Evolutionary conservation across 2,888 invertebrate genomes (phyloP).

Genomic region (Standfussiana lucernea): DNA sequence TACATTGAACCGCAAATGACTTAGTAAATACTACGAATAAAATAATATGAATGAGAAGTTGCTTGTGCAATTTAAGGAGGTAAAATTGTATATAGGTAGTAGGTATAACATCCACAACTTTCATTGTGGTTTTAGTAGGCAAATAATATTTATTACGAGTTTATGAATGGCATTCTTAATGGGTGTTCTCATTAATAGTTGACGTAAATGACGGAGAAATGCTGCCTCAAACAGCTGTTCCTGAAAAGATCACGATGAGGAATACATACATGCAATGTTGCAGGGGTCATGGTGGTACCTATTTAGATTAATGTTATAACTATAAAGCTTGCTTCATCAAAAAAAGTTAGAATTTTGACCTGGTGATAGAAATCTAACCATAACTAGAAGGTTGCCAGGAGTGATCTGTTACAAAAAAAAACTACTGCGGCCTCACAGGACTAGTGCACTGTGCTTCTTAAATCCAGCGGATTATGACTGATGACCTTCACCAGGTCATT

Average conservation of each 20-base stretch:
- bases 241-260: neutral
- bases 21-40: slow-evolving; percentile 41
- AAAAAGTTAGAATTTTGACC: too few relatives aligned
- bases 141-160: slow-evolving; percentile 7
- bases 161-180: slow-evolving; percentile 18
- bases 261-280: neutral
- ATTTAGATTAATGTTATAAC: neutral
- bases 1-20: slow-evolving; percentile 18
- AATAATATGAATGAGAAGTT: slow-evolving; percentile 20
- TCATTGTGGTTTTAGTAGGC: slow-evolving; percentile 1
- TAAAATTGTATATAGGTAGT: neutral
- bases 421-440: too few relatives aligned
- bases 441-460: too few relatives aligned
- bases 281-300: neutral
- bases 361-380: neutral
- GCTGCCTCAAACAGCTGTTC: neutral
- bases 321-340: neutral
- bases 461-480: neutral
- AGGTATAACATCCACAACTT: slow-evolving; percentile 15
- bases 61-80: slow-evolving; percentile 7
- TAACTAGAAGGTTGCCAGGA: neutral
- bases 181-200: neutral
- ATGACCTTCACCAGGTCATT: neutral
- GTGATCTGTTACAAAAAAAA: neutral
- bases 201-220: neutral